These are phyloP conservation scores for Echinometra lucunter DNA, from an alignment of 53 echinoderm and acorn worm genomes.

Conservation along the genomic window DNA sequence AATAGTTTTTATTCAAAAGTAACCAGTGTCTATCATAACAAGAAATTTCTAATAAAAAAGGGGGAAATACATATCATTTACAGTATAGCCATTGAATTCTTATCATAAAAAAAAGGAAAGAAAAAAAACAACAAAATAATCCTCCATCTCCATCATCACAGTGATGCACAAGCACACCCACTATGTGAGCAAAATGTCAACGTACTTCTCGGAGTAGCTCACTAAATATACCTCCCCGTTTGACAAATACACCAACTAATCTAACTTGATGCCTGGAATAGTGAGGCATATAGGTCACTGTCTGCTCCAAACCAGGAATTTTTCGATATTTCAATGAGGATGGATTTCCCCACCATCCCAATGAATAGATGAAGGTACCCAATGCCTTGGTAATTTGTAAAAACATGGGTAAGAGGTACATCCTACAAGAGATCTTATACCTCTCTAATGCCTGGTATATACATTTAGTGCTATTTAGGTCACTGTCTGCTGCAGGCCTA, in stretches of 20 bases:
- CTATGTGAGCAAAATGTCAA: constrained; percentile 32
- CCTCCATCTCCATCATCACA: constrained; percentile 2
- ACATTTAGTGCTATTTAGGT: too few species aligned
- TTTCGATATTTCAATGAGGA: constrained; percentile 12
- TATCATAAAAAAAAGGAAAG: not conserved
- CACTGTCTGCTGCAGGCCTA: too few species aligned
- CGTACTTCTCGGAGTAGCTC: constrained; percentile 9
- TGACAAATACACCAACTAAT: constrained; percentile 48
- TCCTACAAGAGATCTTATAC: too few species aligned
- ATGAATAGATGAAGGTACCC: too few species aligned
- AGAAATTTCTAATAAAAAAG: not conserved
- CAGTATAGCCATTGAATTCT: not conserved
- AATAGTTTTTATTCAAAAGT: not conserved
- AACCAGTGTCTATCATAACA: not conserved
- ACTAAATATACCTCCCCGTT: constrained; percentile 52
- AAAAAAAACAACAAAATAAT: not conserved
- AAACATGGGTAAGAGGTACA: too few species aligned
- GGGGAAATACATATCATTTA: not conserved
- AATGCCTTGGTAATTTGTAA: too few species aligned
- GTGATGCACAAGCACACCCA: not conserved
- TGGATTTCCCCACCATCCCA: constrained; percentile 8
- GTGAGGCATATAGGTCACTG: constrained; percentile 13
- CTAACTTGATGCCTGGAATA: constrained; percentile 48
- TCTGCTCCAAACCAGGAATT: not conserved
- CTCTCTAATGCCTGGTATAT: too few species aligned